phyloP scores from a whole-genome alignment of 1,140 invertebrate species.

The Meloidogyne exigua region DNA sequence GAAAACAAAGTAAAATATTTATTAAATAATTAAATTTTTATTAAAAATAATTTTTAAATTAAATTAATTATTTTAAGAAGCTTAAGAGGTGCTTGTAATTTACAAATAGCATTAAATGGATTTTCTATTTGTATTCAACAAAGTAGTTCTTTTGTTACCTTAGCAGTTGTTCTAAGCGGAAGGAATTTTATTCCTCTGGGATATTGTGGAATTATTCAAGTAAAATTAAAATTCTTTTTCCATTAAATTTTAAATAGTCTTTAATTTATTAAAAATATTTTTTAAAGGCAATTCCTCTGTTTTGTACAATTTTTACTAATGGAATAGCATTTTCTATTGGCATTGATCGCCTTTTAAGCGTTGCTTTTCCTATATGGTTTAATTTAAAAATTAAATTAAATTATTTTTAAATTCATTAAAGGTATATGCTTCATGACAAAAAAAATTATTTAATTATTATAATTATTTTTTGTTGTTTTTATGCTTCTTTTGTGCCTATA shows the following conservation, averaged over 20 bases:
- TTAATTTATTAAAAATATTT: background rate
- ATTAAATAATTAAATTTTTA: background rate
- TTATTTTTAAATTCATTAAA: background rate
- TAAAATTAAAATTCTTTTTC: no score
- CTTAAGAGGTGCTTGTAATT: slow-evolving; percentile 18
- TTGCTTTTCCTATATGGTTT: slow-evolving; percentile 19
- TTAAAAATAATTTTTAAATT: background rate
- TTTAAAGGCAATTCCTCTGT: slow-evolving; percentile 17
- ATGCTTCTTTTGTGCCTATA: background rate
- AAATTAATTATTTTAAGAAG: background rate
- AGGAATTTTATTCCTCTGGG: slow-evolving; percentile 13
- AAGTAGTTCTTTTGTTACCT: slow-evolving; percentile 17
- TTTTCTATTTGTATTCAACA: slow-evolving; percentile 9
- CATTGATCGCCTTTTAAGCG: slow-evolving; percentile 16
- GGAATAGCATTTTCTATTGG: slow-evolving; percentile 22
- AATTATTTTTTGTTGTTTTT: slow-evolving; percentile 8
- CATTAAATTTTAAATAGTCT: background rate
- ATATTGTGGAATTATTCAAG: slow-evolving; percentile 19
- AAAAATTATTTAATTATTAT: slow-evolving; percentile 1
- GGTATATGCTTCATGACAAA: slow-evolving; percentile 14
- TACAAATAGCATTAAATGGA: slow-evolving; percentile 20
- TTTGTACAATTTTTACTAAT: slow-evolving; percentile 30
- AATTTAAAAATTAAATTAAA: background rate
- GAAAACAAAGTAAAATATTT: slow-evolving; percentile 9
- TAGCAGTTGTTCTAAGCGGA: slow-evolving; percentile 7